Conservation (phyloP, 1,140 invertebrate genomes). For the Brachionus koreanus region DNA sequence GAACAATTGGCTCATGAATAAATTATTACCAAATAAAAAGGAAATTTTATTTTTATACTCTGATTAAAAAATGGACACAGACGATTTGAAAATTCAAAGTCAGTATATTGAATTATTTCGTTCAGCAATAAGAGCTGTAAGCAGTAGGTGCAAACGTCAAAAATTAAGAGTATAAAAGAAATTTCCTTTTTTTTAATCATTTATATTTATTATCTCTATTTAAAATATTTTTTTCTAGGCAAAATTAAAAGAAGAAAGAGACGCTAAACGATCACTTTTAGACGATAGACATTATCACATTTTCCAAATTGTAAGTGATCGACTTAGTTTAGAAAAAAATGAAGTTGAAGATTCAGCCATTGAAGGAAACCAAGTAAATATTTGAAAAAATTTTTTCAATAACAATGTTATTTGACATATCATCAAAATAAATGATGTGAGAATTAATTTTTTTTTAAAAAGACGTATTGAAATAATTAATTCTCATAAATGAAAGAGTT, state of each 20-base stretch:
- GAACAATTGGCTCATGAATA: not conserved
- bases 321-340: slow-evolving; percentile 53
- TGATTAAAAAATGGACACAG: not conserved
- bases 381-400: not conserved
- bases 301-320: slow-evolving; percentile 55
- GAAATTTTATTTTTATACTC: not conserved
- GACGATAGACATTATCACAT: slow-evolving; percentile 57
- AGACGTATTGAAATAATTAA: no score
- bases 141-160: not conserved
- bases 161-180: slow-evolving; percentile 8
- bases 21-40: not conserved
- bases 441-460: no score
- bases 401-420: not conserved
- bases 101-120: not conserved
- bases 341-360: slow-evolving; percentile 58
- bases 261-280: slow-evolving; percentile 53
- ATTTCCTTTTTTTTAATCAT: not conserved
- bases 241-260: slow-evolving; percentile 52
- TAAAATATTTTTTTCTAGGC: not conserved
- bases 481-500: no score
- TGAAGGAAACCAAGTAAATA: slow-evolving; percentile 54
- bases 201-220: not conserved
- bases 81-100: not conserved
- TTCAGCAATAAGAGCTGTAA: not conserved
- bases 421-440: no score